These are phyloP conservation scores for Mythimna vitellina DNA, from an alignment of 2,888 invertebrate species.

Conservation along the genomic window DNA sequence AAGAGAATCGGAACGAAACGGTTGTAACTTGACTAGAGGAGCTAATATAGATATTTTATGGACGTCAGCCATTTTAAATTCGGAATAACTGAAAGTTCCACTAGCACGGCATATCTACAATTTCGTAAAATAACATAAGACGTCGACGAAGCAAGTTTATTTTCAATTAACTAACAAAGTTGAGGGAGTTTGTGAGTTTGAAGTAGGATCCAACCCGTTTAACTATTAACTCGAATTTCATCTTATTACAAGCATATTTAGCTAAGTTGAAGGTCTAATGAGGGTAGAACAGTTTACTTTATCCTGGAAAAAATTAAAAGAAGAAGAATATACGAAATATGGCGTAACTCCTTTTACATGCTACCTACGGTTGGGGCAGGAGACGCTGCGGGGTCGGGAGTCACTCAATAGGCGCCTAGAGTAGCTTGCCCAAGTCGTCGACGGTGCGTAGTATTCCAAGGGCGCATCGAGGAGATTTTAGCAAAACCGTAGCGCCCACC, in stretches of 20 bases:
- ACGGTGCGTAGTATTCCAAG: too few species aligned
- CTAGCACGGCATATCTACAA: background rate
- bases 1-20: too few species aligned
- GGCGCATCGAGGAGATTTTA: too few species aligned
- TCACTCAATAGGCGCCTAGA: too few species aligned
- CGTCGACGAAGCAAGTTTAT: slow-evolving; percentile 14
- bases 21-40: too few species aligned
- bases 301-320: background rate
- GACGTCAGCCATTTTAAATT: background rate
- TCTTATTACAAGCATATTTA: background rate
- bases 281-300: background rate
- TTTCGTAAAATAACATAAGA: slow-evolving; percentile 7
- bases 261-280: background rate
- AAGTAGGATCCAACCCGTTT: background rate
- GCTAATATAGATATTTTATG: background rate
- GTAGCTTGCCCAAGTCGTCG: too few species aligned
- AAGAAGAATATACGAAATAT: background rate
- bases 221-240: background rate
- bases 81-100: background rate
- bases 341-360: background rate
- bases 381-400: too few species aligned
- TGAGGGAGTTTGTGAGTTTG: slow-evolving; percentile 8
- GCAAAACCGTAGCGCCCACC: too few species aligned
- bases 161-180: slow-evolving; percentile 24
- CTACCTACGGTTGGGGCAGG: too few species aligned